Evolutionary conservation across 2,888 invertebrate genomes (phyloP), one percentile per base, ranked within the genome.

Genomic region (Tipula unca): DNA sequence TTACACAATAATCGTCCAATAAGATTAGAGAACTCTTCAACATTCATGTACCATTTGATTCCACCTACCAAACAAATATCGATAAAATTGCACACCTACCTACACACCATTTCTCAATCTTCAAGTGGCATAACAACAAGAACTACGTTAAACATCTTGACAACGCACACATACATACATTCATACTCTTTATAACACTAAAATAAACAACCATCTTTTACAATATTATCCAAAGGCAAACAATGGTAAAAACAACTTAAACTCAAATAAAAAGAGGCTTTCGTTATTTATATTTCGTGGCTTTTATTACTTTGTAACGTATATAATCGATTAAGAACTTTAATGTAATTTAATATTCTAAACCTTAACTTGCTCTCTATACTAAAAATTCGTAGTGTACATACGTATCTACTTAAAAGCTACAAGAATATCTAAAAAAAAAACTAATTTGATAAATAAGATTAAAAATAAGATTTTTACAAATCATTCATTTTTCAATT

Each of bases 401-500:
- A 13, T 48, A 48, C 17, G 17, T 48, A 48, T 17, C 17, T 48
- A 69, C 8, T 10, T 39, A 39, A 13, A 10, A 39, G 13, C 6
- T 39, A 39, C 0, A 39, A 39, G 6, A 13, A 39, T 10, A 10
- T 6, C 39, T 39, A 14, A n/a, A 69, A 10, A 69, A 20, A 25
- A 25, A 69, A 69, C 69, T 69, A 69, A 69, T 69, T 69, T 69
- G 69, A 69, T 69, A n/a, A n/a, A 39, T 17, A 17, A 54, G 48
- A 54, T 54, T 48, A 17, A 17, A 54, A 54, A 54, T 54, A 54
- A 54, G 48, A 54, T 69, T 69, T 69, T 69, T 69, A 69, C 69
- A 69, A 69, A 69, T 69, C 69, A 69, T 69, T 69, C 69, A 69
- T 69, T 69, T 69, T 69, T 69, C 69, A 69, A 69, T 69, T 69